Evolutionary conservation across 2,113 vertebrate species (phyloP), one percentile per base, ranked within the genome.

Genomic region (Prunella fulvescens): DNA sequence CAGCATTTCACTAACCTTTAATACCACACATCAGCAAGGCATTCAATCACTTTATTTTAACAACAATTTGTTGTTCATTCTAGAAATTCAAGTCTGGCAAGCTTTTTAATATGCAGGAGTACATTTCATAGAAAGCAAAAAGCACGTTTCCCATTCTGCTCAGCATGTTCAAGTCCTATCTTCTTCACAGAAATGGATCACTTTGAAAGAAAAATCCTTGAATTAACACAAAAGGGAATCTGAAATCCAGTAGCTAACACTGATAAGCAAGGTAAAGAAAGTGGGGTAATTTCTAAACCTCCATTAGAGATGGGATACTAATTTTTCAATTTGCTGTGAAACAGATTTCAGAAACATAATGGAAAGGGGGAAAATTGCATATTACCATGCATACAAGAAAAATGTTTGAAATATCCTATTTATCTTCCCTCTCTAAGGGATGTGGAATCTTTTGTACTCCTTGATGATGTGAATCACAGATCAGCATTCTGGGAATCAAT

Each of bases 261-360:
- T 20, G 58, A 90, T 37, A 35, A 77, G 33, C 7, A 77, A 82
- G 33, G n/a, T 77, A 70, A 96, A 84, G 42, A 88, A 92, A 73
- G 60, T 11, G 11, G 64, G 25, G 47, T 37, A 28, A 74, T 84
- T 92, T 90, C 62, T 58, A 80, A 91, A 69, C 29, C 15, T 73
- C 47, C 48, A 35, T 58, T 87, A 93, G 53, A 91, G 44, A 57
- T 23, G 12, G 45, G 25, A 89, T 24, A 72, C 31, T 60, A 54
- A 53, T 81, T 79, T 93, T 91, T 95, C 80, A 86, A 39, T 70
- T 24, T 85, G 42, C 26, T 93, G 77, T 84, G 65, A 88, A 92
- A 93, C 16, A 24, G 12, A 72, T 79, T 92, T 76, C 62, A 87
- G 29, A n/a, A 69, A 48, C 54, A n/a, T 57, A 87, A 79, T 12